Evolutionary conservation across 2,888 invertebrate genomes (phyloP).

Genomic region (Rosalia funebris): DNA sequence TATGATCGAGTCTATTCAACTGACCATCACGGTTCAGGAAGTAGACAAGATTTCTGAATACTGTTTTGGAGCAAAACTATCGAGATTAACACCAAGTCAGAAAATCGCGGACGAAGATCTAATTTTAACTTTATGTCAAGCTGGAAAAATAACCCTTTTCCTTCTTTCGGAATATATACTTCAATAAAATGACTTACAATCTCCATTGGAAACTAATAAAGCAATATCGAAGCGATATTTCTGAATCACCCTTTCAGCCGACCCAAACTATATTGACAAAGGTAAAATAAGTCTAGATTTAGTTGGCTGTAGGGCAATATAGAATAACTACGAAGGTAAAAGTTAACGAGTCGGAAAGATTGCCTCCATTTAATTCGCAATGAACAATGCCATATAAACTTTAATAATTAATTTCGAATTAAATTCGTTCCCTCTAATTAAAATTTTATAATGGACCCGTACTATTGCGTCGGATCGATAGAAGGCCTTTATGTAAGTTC

Average conservation of each 20-base stretch:
- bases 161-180: too few species aligned
- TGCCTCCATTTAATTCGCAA: constrained; percentile 10
- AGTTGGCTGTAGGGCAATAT: constrained; percentile 9
- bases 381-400: constrained; percentile 17
- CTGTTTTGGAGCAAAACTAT: too few species aligned
- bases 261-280: constrained; percentile 1
- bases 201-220: too few species aligned
- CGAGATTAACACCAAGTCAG: too few species aligned
- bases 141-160: too few species aligned
- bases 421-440: neutral
- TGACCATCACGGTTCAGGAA: too few species aligned
- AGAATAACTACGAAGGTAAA: constrained; percentile 16
- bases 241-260: neutral
- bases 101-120: too few species aligned
- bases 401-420: constrained; percentile 13
- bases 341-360: constrained; percentile 24
- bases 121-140: too few species aligned
- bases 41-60: too few species aligned
- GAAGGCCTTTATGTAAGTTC: neutral
- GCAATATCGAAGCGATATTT: too few species aligned
- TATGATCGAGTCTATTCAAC: too few species aligned
- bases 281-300: constrained; percentile 5
- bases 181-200: too few species aligned
- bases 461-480: neutral
- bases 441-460: constrained; percentile 2